These are phyloP conservation scores for Australoheros facetus DNA, from an alignment of 2,797 vertebrate genomes.

Conservation along the genomic window DNA sequence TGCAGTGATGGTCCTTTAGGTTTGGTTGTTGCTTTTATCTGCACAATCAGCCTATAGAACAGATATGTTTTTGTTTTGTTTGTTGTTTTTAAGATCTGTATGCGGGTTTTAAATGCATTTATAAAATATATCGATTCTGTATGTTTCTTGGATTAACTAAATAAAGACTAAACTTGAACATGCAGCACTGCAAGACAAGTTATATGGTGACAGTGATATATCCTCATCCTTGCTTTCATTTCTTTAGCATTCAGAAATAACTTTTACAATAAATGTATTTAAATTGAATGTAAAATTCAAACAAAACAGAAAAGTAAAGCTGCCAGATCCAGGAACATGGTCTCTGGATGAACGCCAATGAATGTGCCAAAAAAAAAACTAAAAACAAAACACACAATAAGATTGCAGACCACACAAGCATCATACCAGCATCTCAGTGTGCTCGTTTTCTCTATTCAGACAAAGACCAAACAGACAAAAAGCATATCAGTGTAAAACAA, in stretches of 20 bases:
- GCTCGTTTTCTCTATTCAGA: conserved; percentile 50
- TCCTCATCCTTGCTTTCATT: neutral
- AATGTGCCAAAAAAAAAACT: conserved; percentile 10
- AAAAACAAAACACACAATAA: neutral
- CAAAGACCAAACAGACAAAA: conserved; percentile 65
- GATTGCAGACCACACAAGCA: conserved; percentile 40
- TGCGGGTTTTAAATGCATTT: neutral
- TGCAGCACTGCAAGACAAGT: neutral
- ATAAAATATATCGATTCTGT: neutral
- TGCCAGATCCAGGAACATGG: neutral
- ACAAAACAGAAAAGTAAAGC: neutral
- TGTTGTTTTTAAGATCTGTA: neutral
- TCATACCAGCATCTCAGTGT: conserved; percentile 34
- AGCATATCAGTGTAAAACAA: conserved; percentile 75
- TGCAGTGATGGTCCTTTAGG: neutral
- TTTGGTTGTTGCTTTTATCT: neutral
- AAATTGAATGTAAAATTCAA: neutral
- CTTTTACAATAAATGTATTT: neutral
- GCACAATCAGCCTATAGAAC: neutral
- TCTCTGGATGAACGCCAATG: conserved; percentile 3
- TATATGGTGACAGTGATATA: neutral
- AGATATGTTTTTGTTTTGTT: neutral
- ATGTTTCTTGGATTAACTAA: neutral
- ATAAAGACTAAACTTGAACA: neutral
- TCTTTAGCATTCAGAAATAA: neutral